These are phyloP conservation scores for Pogonomyrmex barbatus DNA, from an alignment of 1,140 invertebrate genomes.

Conservation along the genomic window DNA sequence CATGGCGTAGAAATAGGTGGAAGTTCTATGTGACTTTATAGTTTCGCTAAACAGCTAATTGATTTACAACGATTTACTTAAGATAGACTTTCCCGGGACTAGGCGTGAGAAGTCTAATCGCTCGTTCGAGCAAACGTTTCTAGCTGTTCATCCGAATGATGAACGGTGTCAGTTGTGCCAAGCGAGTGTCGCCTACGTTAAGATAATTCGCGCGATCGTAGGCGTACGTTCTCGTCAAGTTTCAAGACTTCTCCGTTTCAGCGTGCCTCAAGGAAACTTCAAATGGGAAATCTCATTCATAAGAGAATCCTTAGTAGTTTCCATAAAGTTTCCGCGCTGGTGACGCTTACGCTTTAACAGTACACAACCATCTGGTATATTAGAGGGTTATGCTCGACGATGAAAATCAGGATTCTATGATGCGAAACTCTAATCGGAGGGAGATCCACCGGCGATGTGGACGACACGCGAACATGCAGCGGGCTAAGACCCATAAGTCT, in stretches of 20 bases:
- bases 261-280: constrained; percentile 13
- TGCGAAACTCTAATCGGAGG: neutral
- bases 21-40: neutral
- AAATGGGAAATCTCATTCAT: constrained; percentile 4
- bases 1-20: constrained; percentile 12
- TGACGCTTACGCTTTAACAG: neutral
- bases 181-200: constrained; percentile 29
- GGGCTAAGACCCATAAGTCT: constrained; percentile 76
- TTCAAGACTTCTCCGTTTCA: constrained; percentile 3
- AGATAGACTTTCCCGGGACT: constrained; percentile 5
- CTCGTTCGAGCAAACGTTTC: neutral
- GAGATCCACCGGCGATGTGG: neutral
- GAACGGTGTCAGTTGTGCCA: constrained; percentile 42
- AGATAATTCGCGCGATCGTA: constrained; percentile 47
- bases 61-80: constrained; percentile 46
- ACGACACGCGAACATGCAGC: neutral
- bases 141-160: constrained; percentile 31
- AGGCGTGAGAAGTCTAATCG: constrained; percentile 40
- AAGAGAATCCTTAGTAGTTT: constrained; percentile 1
- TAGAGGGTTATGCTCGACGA: neutral
- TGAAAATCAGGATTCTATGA: constrained; percentile 6
- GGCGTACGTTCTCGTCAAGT: constrained; percentile 24
- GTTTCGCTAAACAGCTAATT: constrained; percentile 48
- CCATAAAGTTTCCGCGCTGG: neutral
- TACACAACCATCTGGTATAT: neutral